Percentiles rank a stretch among this genome's conserved stretches.
These are phyloP conservation scores for Agrotis exclamationis DNA, from an alignment of 2,888 invertebrate species.

Conservation along the genomic window DNA sequence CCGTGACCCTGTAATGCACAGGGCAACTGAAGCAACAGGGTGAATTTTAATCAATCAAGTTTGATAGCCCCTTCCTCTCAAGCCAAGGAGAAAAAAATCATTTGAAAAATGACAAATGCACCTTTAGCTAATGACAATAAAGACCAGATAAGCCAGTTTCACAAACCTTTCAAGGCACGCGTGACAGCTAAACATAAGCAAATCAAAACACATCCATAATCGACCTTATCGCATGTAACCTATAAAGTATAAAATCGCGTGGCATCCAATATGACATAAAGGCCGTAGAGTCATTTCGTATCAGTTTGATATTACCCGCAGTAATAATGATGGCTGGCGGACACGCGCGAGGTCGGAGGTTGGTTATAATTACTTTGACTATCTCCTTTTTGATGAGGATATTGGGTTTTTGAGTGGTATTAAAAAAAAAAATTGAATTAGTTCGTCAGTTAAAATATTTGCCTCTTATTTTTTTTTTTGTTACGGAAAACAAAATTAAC, in stretches of 20 bases:
- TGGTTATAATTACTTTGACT: slow-evolving; percentile 2
- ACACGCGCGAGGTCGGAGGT: slow-evolving; percentile 51
- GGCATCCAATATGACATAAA: slow-evolving; percentile 41
- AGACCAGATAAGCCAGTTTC: background rate
- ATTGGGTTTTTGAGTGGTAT: slow-evolving; percentile 1
- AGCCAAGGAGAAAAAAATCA: too few relatives aligned
- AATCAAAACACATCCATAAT: background rate
- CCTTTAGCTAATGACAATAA: background rate
- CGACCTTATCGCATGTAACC: slow-evolving; percentile 42
- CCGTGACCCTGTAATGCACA: too few relatives aligned
- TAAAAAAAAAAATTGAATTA: background rate
- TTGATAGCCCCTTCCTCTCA: too few relatives aligned
- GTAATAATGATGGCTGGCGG: background rate
- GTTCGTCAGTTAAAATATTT: too few relatives aligned
- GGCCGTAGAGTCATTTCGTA: slow-evolving; percentile 41
- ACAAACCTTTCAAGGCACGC: background rate
- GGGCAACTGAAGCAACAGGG: too few relatives aligned
- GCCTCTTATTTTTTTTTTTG: too few relatives aligned
- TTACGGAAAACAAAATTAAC: too few relatives aligned
- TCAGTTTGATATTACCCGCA: slow-evolving; percentile 9
- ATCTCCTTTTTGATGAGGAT: slow-evolving; percentile 8
- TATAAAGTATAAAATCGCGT: slow-evolving; percentile 40
- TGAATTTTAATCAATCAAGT: too few relatives aligned
- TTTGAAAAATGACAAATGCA: too few relatives aligned
- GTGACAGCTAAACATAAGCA: background rate